These are phyloP conservation scores for Capitella teleta DNA, from an alignment of 1,140 invertebrate species.

Conservation along the genomic window DNA sequence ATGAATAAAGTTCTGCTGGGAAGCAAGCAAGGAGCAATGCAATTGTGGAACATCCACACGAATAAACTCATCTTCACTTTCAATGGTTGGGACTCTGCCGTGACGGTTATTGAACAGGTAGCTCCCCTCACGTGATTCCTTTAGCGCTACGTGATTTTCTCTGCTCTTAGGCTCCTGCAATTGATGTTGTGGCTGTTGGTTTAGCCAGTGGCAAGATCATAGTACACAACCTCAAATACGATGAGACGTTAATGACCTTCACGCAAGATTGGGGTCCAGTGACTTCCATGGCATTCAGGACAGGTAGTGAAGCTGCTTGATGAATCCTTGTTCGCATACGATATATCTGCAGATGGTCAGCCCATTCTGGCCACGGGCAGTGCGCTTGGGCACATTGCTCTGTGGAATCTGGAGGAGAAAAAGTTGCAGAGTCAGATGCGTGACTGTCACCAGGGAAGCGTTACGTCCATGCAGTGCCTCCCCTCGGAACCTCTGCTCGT, in stretches of 20 bases:
- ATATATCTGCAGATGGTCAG: constrained; percentile 52
- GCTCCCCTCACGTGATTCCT: neutral
- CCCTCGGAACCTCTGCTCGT: constrained; percentile 78
- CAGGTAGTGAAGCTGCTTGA: constrained; percentile 34
- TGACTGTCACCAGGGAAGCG: constrained; percentile 57
- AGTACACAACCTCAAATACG: constrained; percentile 77
- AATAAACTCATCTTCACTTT: constrained; percentile 69
- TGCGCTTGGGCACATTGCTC: constrained; percentile 60
- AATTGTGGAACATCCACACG: constrained; percentile 81
- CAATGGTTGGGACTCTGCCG: constrained; percentile 57
- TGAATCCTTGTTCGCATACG: neutral
- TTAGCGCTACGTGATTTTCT: constrained; percentile 9
- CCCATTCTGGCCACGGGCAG: constrained; percentile 78
- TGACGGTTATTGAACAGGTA: constrained; percentile 60
- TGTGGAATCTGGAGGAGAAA: constrained; percentile 87
- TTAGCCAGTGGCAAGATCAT: constrained; percentile 69
- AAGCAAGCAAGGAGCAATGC: constrained; percentile 72
- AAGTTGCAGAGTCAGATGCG: constrained; percentile 61
- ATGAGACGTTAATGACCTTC: constrained; percentile 75
- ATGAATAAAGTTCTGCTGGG: constrained; percentile 89
- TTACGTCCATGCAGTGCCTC: constrained; percentile 71
- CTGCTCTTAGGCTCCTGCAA: constrained; percentile 57
- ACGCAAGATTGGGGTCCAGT: constrained; percentile 86
- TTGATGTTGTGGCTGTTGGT: constrained; percentile 81
- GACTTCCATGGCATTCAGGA: constrained; percentile 71